These are phyloP conservation scores for Agrochola litura DNA, from an alignment of 2,888 invertebrate genomes.

Conservation along the genomic window DNA sequence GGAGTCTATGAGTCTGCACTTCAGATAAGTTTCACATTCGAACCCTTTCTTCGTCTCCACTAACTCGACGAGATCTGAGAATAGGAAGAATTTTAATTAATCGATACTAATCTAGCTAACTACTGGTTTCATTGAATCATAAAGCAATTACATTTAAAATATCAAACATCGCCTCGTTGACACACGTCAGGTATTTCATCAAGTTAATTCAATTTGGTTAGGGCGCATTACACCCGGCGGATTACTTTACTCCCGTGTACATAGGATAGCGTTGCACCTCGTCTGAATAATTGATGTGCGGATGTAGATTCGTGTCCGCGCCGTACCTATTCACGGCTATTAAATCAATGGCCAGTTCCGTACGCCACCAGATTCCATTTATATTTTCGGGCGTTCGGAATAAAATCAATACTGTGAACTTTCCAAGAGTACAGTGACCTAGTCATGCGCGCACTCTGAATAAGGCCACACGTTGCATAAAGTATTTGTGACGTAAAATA, in stretches of 20 bases:
- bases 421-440: conserved; percentile 88
- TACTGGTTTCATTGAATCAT: conserved; percentile 17
- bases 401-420: conserved; percentile 90
- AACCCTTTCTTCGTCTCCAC: conserved; percentile 64
- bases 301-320: conserved; percentile 43
- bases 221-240: conserved; percentile 56
- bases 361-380: conserved; percentile 81
- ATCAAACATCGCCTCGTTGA: conserved; percentile 61
- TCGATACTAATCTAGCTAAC: conserved; percentile 43
- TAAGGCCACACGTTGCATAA: conserved; percentile 84
- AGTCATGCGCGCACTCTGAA: conserved; percentile 82
- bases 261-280: conserved; percentile 58
- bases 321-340: conserved; percentile 65
- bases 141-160: conserved; percentile 63
- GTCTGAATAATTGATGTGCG: conserved; percentile 52
- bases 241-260: conserved; percentile 61
- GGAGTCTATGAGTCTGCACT: conserved; percentile 72
- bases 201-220: conserved; percentile 64
- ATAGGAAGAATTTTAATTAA: conserved; percentile 63
- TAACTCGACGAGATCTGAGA: conserved; percentile 70
- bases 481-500: conserved; percentile 78
- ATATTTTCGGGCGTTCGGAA: conserved; percentile 90
- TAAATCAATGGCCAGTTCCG: conserved; percentile 78
- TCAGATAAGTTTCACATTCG: conserved; percentile 70
- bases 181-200: conserved; percentile 61